Conservation (phyloP, 2,797 vertebrate genomes). For the Poeciliopsis presidionis region DNA sequence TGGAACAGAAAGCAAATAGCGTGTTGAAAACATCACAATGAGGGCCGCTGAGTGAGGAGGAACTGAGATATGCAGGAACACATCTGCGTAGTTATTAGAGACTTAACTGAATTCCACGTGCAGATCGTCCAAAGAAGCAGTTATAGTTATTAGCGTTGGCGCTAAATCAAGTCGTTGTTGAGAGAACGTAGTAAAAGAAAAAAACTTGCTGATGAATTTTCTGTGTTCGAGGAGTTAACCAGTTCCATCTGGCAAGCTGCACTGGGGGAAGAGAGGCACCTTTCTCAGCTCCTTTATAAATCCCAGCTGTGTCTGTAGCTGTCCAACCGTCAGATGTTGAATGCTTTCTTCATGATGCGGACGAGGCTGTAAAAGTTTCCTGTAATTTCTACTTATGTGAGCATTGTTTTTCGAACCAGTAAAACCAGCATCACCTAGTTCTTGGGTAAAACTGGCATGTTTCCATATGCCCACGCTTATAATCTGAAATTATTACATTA, state of each 20-base stretch:
- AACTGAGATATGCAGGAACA: constrained; percentile 36
- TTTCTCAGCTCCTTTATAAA: constrained; percentile 73
- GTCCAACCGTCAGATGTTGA: constrained; percentile 70
- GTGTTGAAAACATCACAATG: constrained; percentile 35
- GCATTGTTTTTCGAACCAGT: constrained; percentile 64
- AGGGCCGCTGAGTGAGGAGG: constrained; percentile 26
- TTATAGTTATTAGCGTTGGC: constrained; percentile 59
- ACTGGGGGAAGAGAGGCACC: constrained; percentile 65
- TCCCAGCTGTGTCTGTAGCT: constrained; percentile 79
- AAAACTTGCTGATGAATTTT: constrained; percentile 60
- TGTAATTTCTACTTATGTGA: constrained; percentile 71
- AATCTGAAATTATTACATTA: constrained; percentile 34
- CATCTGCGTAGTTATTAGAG: constrained; percentile 66
- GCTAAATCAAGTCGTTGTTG: constrained; percentile 63
- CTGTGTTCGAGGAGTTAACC: constrained; percentile 61
- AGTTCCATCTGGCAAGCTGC: constrained; percentile 69
- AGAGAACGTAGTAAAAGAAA: constrained; percentile 62
- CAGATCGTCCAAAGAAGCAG: constrained; percentile 50
- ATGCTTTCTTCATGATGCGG: constrained; percentile 77
- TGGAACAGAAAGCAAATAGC: constrained; percentile 34
- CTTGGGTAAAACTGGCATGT: constrained; percentile 25
- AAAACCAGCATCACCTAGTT: constrained; percentile 45
- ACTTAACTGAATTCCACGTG: constrained; percentile 41
- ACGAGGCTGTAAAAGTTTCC: constrained; percentile 70
- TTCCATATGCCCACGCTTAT: constrained; percentile 25